A percentile compares a stretch with the other conserved stretches of the same genome.
Conservation (phyloP, 1,140 invertebrate species). For the Megalopta genalis region DNA sequence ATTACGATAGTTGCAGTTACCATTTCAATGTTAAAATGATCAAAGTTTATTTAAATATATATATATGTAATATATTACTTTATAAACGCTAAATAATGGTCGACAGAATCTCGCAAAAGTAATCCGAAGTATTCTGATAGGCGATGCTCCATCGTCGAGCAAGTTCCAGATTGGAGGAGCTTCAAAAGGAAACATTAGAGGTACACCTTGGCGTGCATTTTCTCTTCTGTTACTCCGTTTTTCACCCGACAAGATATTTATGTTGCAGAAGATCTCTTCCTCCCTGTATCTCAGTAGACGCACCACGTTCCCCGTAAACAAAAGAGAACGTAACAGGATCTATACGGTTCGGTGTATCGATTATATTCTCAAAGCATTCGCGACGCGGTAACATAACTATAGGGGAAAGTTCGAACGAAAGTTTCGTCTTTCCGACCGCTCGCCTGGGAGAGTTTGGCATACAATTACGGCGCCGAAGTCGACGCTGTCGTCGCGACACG, state of each 20-base stretch:
- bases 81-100: too few relatives aligned
- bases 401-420: neutral
- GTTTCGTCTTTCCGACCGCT: neutral
- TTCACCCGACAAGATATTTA: too few relatives aligned
- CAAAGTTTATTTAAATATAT: too few relatives aligned
- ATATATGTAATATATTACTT: too few relatives aligned
- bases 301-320: neutral
- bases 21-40: too few relatives aligned
- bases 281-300: neutral
- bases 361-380: conserved; percentile 7
- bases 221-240: neutral
- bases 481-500: neutral
- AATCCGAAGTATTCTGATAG: too few relatives aligned
- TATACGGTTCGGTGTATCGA: conserved; percentile 6
- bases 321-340: conserved; percentile 25
- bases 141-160: too few relatives aligned
- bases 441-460: neutral
- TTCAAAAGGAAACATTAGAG: neutral
- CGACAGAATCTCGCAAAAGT: too few relatives aligned
- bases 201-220: neutral
- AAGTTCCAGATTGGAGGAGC: neutral
- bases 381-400: neutral
- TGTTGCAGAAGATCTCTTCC: neutral
- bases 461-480: conserved; percentile 1
- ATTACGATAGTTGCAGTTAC: too few relatives aligned